A percentile compares a stretch with the other conserved stretches of the same genome.
phyloP scores from a whole-genome alignment of 1,140 invertebrate genomes.

The Cydia fagiglandana region DNA sequence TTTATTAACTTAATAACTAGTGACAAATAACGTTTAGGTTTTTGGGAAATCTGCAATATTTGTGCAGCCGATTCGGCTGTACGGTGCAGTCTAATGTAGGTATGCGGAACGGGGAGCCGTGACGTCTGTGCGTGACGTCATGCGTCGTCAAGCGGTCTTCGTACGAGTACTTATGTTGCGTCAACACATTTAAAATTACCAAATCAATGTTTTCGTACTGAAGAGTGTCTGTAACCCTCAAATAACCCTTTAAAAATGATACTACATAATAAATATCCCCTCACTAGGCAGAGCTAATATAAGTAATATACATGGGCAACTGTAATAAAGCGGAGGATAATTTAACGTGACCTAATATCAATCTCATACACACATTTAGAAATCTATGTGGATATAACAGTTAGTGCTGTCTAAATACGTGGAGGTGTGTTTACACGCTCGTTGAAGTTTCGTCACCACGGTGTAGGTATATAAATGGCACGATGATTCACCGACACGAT shows the following conservation, averaged over 20 bases:
- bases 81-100: too few species aligned
- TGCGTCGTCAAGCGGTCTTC: too few species aligned
- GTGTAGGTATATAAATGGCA: slow-evolving; percentile 1
- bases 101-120: too few species aligned
- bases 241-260: background rate
- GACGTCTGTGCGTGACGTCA: too few species aligned
- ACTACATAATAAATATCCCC: background rate
- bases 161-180: too few species aligned
- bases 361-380: background rate
- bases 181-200: too few species aligned
- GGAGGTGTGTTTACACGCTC: background rate
- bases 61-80: too few species aligned
- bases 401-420: slow-evolving; percentile 13
- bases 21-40: too few species aligned
- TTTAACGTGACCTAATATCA: background rate
- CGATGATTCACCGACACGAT: background rate
- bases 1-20: too few species aligned
- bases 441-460: background rate
- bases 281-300: background rate
- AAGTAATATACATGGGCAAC: too few species aligned
- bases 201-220: too few species aligned
- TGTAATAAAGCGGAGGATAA: background rate
- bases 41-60: too few species aligned
- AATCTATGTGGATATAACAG: background rate
- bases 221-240: background rate